Base-by-base conservation (phyloP, 1,140 invertebrate species). In the Drosophila erecta region DNA sequence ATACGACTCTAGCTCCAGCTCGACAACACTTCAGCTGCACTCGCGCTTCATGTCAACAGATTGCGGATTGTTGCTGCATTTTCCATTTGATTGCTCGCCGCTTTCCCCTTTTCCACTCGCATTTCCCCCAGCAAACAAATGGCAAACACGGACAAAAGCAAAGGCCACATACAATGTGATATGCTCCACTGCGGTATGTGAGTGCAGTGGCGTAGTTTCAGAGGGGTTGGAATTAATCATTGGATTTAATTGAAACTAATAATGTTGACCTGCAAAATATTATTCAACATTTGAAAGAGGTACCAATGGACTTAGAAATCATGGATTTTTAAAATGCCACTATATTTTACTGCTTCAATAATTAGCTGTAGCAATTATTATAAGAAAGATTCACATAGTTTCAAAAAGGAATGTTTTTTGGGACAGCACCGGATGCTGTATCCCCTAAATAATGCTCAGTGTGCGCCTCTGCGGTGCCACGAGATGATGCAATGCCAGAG, bases 41-140 rank as follows among this genome's bases (percentile, higher is more conserved):
- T 75, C 81, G 58, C 61, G 46, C 62, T 54, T 59, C 59, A 67
- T 60, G 77, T 33, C 58, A 67, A 55, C 51, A 73, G 67, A 56
- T 55, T 59, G 74, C 40, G 62, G 51, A 70, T 84, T 77, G 72
- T 67, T 80, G 84, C 17, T 84, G 76, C 84, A 77, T 89, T 89
- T 89, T 89, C 72, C 73, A 77, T 81, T 77, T 89, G 85, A 89
- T 84, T 89, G 84, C 79, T 67, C 70, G 78, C 73, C 60, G 59
- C 60, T 72, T 58, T 35, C 58, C 61, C 62, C n/a, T n/a, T 41
- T 30, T 43, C 33, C 30, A 8, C 30, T 35, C n/a, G 14, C 56
- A 24, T 27, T 56, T 20, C 22, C 10, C 15, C 38, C 20, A 11
- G 50, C 58, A 44, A 49, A 69, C 50, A 61, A 53, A 66, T 61